A percentile compares a stretch with the other conserved stretches of the same genome.
Evolutionary conservation across 1,140 invertebrate genomes (phyloP).

Genomic region (Drosophila parvula): DNA sequence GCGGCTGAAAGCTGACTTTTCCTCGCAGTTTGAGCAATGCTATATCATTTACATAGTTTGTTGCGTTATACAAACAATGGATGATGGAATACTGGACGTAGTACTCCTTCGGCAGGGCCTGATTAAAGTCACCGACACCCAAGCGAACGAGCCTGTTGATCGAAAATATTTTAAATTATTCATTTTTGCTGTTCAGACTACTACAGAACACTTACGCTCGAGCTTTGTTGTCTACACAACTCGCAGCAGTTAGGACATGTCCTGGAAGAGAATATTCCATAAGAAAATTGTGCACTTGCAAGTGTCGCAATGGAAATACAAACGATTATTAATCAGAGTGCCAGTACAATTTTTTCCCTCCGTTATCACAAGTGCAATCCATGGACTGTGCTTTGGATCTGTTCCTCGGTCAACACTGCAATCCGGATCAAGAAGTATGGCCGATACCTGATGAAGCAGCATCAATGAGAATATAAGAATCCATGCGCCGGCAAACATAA

Average conservation of each 20-base stretch:
- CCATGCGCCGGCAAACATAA: not conserved
- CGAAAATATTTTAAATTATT: not conserved
- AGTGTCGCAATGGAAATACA: not conserved
- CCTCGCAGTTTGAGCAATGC: slow-evolving; percentile 1
- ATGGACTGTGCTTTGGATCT: not conserved
- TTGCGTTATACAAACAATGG: not conserved
- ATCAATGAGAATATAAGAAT: not conserved
- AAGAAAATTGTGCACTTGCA: not conserved
- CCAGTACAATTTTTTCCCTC: not conserved
- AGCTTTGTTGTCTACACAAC: not conserved
- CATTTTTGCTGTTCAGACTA: not conserved
- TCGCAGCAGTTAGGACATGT: slow-evolving; percentile 4
- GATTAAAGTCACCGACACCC: not conserved
- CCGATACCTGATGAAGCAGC: not conserved
- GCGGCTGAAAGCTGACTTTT: not conserved
- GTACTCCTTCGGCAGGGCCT: not conserved
- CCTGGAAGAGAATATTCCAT: not conserved
- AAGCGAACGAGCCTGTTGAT: slow-evolving; percentile 1
- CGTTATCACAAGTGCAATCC: not conserved
- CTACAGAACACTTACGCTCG: not conserved
- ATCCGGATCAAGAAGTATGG: not conserved
- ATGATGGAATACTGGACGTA: not conserved
- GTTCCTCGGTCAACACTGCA: not conserved
- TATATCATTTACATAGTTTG: not conserved
- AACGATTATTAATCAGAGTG: not conserved